Conservation (phyloP, 2,113 vertebrate species). For the Tauraco erythrolophus region DNA sequence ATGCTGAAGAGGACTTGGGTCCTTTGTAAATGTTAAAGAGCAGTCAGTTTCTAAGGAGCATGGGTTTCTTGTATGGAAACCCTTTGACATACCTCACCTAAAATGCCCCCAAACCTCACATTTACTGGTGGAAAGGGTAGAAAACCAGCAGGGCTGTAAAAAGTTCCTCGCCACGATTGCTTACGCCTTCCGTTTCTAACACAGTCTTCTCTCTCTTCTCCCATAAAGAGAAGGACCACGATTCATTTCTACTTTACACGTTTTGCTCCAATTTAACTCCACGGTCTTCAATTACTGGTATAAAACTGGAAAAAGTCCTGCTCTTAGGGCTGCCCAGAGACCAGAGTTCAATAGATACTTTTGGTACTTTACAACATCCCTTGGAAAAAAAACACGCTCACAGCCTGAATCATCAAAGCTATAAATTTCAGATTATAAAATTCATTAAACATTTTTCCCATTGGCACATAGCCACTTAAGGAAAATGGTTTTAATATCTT, state of each 20-base stretch:
- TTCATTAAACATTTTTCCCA: constrained; percentile 33
- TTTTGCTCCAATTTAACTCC: neutral
- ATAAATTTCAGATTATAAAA: constrained; percentile 46
- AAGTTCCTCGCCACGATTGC: neutral
- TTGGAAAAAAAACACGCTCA: neutral
- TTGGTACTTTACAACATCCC: neutral
- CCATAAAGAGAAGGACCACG: neutral
- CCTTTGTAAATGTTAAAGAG: neutral
- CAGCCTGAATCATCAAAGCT: constrained; percentile 12
- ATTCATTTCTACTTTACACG: neutral
- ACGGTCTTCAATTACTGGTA: neutral
- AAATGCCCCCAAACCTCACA: neutral
- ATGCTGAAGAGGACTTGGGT: neutral
- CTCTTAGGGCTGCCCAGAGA: neutral
- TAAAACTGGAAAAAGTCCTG: neutral
- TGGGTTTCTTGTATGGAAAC: neutral
- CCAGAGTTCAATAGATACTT: constrained; percentile 15
- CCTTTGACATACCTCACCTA: neutral
- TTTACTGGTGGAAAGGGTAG: neutral
- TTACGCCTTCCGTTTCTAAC: neutral
- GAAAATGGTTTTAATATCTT: constrained; percentile 38
- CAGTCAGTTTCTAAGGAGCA: neutral
- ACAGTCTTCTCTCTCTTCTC: neutral
- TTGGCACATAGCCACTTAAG: neutral
- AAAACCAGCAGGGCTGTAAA: neutral